A percentile compares a stretch with the other conserved stretches of the same genome.
phyloP scores from a whole-genome alignment of 2,888 invertebrate genomes.

The Spisula solida region DNA sequence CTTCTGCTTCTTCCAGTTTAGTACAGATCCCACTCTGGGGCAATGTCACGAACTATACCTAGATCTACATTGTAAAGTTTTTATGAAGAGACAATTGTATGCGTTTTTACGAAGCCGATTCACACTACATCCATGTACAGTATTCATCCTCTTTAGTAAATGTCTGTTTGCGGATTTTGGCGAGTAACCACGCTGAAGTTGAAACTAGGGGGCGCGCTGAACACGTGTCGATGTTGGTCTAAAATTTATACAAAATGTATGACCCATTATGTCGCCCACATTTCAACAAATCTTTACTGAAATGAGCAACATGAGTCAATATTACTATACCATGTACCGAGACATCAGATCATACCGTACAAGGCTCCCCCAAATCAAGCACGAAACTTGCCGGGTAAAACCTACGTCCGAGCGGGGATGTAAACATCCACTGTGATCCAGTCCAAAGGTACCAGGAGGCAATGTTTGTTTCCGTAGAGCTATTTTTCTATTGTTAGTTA shows the following conservation, averaged over 20 bases:
- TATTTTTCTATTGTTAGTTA: neutral
- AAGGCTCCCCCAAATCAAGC: neutral
- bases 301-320: neutral
- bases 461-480: neutral
- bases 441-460: neutral
- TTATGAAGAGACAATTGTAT: too few relatives aligned
- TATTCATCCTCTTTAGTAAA: too few relatives aligned
- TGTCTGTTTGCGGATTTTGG: too few relatives aligned
- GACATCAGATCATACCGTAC: neutral
- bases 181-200: too few relatives aligned
- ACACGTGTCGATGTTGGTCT: too few relatives aligned
- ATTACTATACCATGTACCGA: neutral
- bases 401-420: neutral
- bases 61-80: too few relatives aligned
- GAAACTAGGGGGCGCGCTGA: too few relatives aligned
- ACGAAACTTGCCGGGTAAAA: conserved; percentile 2
- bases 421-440: neutral
- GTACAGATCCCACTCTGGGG: too few relatives aligned
- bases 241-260: neutral
- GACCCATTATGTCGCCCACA: conserved; percentile 12
- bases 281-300: conserved; percentile 10
- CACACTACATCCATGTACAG: too few relatives aligned
- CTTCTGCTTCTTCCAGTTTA: too few relatives aligned
- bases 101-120: too few relatives aligned
- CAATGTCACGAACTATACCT: too few relatives aligned